A percentile compares a stretch with the other conserved stretches of the same genome.
phyloP scores from a whole-genome alignment of 2,797 vertebrate genomes.

The Poeciliopsis presidionis region DNA sequence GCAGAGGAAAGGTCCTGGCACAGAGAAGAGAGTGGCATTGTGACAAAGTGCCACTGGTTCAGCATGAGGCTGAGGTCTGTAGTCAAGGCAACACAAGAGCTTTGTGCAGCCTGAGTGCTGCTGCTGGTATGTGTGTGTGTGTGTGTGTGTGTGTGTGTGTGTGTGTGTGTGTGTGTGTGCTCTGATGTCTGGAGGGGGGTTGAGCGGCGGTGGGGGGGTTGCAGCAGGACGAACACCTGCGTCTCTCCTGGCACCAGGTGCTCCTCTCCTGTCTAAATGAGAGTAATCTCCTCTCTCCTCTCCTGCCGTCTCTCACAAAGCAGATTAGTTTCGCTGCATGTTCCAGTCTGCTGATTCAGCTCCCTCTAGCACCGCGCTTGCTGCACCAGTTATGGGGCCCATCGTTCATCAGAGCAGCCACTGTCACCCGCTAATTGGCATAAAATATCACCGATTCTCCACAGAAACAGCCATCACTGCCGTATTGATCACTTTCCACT shows the following conservation, averaged over 20 bases:
- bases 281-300: constrained; percentile 76
- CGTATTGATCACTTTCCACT: constrained; percentile 67
- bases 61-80: constrained; percentile 68
- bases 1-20: constrained; percentile 60
- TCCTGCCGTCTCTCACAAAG: constrained; percentile 79
- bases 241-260: constrained; percentile 82
- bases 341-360: constrained; percentile 80
- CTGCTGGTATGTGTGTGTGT: constrained; percentile 11
- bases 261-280: constrained; percentile 79
- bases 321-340: constrained; percentile 79
- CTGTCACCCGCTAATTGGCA: constrained; percentile 85
- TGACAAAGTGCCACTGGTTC: constrained; percentile 74
- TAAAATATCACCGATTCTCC: constrained; percentile 84
- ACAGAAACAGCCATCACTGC: constrained; percentile 69
- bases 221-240: constrained; percentile 79
- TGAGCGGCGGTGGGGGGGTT: constrained; percentile 58
- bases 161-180: constrained; percentile 44
- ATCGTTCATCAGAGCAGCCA: constrained; percentile 77
- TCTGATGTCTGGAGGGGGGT: constrained; percentile 54
- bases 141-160: constrained; percentile 41
- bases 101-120: constrained; percentile 53
- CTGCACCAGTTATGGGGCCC: constrained; percentile 73
- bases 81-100: constrained; percentile 74
- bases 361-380: constrained; percentile 77
- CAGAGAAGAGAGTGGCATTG: constrained; percentile 61